Evolutionary conservation across 2,888 invertebrate genomes (phyloP).

Genomic region (Perithous albicinctus): DNA sequence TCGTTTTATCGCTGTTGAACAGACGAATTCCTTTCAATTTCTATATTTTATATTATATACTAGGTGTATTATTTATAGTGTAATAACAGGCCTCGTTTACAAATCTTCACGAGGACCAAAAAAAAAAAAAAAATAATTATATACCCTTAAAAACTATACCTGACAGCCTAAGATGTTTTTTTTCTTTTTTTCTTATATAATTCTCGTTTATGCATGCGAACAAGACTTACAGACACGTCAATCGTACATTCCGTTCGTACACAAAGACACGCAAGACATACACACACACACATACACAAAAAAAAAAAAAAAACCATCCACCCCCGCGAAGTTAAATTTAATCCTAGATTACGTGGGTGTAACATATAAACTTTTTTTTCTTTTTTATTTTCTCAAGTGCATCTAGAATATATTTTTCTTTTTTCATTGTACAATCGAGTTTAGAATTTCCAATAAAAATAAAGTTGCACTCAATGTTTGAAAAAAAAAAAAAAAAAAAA

Average conservation of each 20-base stretch:
- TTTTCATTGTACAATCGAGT: slow-evolving; percentile 14
- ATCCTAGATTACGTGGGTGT: slow-evolving; percentile 61
- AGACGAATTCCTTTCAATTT: slow-evolving; percentile 10
- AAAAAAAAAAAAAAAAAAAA: too few species aligned
- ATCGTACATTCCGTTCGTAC: slow-evolving; percentile 16
- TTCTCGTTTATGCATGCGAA: slow-evolving; percentile 33
- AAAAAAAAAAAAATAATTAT: too few species aligned
- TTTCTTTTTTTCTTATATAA: slow-evolving; percentile 23
- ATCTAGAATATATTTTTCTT: slow-evolving; percentile 38
- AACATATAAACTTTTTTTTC: slow-evolving; percentile 50
- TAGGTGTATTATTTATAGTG: slow-evolving; percentile 31
- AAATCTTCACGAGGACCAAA: slow-evolving; percentile 47
- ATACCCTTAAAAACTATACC: slow-evolving; percentile 41
- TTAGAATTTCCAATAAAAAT: slow-evolving; percentile 1
- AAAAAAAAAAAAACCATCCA: slow-evolving; percentile 18
- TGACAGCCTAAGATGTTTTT: slow-evolving; percentile 54
- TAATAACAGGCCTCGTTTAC: slow-evolving; percentile 52
- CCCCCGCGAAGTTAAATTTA: slow-evolving; percentile 46
- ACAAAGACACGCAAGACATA: slow-evolving; percentile 35
- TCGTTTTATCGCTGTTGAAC: slow-evolving; percentile 20
- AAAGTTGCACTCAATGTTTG: not conserved
- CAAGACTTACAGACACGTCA: slow-evolving; percentile 7
- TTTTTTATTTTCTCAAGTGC: slow-evolving; percentile 23
- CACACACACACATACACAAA: slow-evolving; percentile 18
- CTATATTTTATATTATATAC: slow-evolving; percentile 7